Evolutionary conservation across 64 coral and sea anemone species (phyloP), one percentile per base, ranked within the genome.

Genomic region (Anthopleura sola): DNA sequence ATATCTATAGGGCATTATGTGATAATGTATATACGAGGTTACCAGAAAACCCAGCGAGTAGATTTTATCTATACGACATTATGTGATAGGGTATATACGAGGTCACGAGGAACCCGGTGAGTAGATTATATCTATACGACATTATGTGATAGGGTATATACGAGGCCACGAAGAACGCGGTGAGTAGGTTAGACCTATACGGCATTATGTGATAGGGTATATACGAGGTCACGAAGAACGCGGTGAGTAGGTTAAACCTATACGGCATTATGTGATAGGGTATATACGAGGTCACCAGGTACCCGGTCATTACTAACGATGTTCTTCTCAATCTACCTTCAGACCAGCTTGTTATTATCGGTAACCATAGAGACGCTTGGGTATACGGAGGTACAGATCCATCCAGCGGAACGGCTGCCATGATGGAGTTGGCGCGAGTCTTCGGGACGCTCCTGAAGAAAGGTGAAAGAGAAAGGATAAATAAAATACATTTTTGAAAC

Each of bases 361-460:
- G 94, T 29, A 92, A 92, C 75, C 94, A 96, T 90, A 58, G 94
- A 78, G 94, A 96, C 81, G 87, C 94, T 9, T 96, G 94, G 94
- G 87, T 92, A 17, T 96, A 88, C 85, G 94, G 94, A 21, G 94
- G 89, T 2, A 82, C 57, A 31, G 94, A 96, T 23, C 64, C 90
- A 44, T 86, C 90, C 0, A 96, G 90, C 53, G 94, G 94, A 7
- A 96, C 94, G 4, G 84, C 94, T 1, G 87, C 90, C 21, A 86
- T 96, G 90, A 92, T 96, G 94, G 94, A 96, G 66, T 39, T 86
- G 50, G 87, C 94, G 24, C 87, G 94, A 50, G 87, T 90, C 18
- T 84, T 96, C 78, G 94, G 94, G 5, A 55, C 44, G 12, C 91
- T 92, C 55, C 16, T 96, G 4, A 96, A 83, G 49, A 90, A 84